Base-by-base conservation (phyloP, 2,797 vertebrate genomes). In the Phoeniculus purpureus region DNA sequence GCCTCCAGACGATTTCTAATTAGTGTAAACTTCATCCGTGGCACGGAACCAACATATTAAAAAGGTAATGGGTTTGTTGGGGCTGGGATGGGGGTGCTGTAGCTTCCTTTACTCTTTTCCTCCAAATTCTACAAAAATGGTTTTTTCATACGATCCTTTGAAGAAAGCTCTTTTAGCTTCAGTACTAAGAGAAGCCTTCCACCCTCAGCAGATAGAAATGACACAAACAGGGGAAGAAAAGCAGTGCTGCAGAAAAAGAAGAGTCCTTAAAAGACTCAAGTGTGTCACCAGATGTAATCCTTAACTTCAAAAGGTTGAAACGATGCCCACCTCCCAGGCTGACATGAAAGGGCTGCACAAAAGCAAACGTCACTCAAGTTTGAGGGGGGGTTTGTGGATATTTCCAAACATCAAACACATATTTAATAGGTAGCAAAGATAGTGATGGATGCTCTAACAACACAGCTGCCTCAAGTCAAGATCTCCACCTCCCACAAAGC, bases 1-100 rank as follows among this genome's bases (percentile, higher is more conserved):
- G 94, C 96, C 96, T 97, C 97, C 96, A 97, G 96, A 96, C 65
- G 78, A 96, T 96, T 96, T 95, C 96, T 97, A 96, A 98, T 97
- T 97, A 97, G 95, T 48, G 73, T 62, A 95, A 96, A 94, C 94
- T 94, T 97, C 94, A 95, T 94, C 94, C 88, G 84, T 91, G 92
- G 90, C 94, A 92, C 10, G 2, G 68, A 96, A 92, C 89, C 84
- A 89, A 80, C 55, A 81, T 62, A 87, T 71, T 85, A 68, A 72
- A 89, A 94, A 91, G 79, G 64, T 94, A 90, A 12, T 66, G 55
- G 61, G 32, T 32, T 52, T 25, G 19, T 50, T 59, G n/a, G n/a
- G 21, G 20, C 10, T 43, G 43, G 43, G 43, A 13, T 9, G 43
- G 16, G 27, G 17, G 16, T 21, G 4, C 12, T 16, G 71, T 66